A percentile compares a stretch with the other conserved stretches of the same genome.
These are phyloP conservation scores for Pseudachorutes palmiensis DNA, from an alignment of 1,140 invertebrate species.

Conservation along the genomic window DNA sequence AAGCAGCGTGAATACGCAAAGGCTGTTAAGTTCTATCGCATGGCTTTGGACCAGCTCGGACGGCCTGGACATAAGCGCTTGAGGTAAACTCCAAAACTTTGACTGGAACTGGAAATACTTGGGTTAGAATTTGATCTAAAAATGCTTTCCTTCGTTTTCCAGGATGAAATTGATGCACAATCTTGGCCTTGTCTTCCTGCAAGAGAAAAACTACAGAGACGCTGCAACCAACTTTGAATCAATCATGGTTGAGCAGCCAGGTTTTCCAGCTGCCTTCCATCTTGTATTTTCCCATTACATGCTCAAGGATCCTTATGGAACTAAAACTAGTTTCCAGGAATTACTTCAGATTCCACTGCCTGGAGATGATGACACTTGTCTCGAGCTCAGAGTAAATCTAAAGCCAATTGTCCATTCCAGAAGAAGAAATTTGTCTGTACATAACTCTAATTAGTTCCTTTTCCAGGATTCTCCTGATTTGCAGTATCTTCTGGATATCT, in stretches of 20 bases:
- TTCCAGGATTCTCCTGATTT: slow-evolving; percentile 58
- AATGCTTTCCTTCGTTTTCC: too few relatives aligned
- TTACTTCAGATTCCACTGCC: background rate
- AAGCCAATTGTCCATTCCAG: too few relatives aligned
- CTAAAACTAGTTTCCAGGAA: slow-evolving; percentile 4
- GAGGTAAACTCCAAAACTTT: too few relatives aligned
- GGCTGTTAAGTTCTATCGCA: slow-evolving; percentile 93
- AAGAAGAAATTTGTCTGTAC: background rate
- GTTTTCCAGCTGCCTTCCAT: slow-evolving; percentile 58
- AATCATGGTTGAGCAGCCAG: slow-evolving; percentile 89
- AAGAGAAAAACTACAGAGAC: slow-evolving; percentile 91
- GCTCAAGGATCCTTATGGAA: background rate
- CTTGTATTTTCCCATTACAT: background rate
- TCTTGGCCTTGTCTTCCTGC: slow-evolving; percentile 88
- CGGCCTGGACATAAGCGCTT: slow-evolving; percentile 6
- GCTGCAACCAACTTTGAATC: slow-evolving; percentile 95
- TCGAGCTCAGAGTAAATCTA: background rate
- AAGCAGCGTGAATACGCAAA: slow-evolving; percentile 89
- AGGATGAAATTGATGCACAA: slow-evolving; percentile 97
- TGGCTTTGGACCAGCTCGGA: slow-evolving; percentile 77
- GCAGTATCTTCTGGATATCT: slow-evolving; percentile 63
- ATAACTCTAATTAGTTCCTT: background rate
- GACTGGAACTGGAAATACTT: too few relatives aligned
- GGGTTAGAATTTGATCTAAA: too few relatives aligned
- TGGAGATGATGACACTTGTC: background rate